Conservation (phyloP, 1,140 invertebrate species). For the Drosophila orosa region DNA sequence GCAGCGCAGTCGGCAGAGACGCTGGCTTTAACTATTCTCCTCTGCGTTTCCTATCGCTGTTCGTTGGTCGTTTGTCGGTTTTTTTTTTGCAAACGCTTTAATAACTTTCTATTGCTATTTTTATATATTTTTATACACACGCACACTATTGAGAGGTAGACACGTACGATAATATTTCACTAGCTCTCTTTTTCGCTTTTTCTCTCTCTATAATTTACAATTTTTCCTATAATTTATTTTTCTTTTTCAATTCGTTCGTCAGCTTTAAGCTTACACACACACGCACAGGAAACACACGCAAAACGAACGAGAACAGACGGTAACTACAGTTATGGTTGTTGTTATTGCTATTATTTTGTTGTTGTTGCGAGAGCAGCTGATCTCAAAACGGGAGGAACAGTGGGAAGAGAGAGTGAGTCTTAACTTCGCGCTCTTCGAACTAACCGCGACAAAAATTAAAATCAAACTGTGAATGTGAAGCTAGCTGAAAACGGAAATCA, state of each 20-base stretch:
- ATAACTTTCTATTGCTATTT: slow-evolving; percentile 83
- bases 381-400: slow-evolving; percentile 40
- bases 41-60: slow-evolving; percentile 54
- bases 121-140: slow-evolving; percentile 62
- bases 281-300: slow-evolving; percentile 28
- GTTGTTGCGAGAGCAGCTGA: slow-evolving; percentile 47
- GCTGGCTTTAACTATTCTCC: slow-evolving; percentile 78
- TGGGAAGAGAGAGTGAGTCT: slow-evolving; percentile 34
- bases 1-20: slow-evolving; percentile 41
- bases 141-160: slow-evolving; percentile 31
- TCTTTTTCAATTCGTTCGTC: slow-evolving; percentile 45
- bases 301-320: slow-evolving; percentile 30
- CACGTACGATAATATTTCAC: slow-evolving; percentile 63
- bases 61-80: slow-evolving; percentile 43
- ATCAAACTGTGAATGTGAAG: slow-evolving; percentile 63
- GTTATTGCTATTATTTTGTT: slow-evolving; percentile 24
- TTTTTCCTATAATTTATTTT: slow-evolving; percentile 59
- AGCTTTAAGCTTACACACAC: slow-evolving; percentile 54
- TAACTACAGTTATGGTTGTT: slow-evolving; percentile 36
- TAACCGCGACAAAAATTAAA: slow-evolving; percentile 74
- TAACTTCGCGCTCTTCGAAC: slow-evolving; percentile 66
- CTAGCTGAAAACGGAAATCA: slow-evolving; percentile 58
- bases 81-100: slow-evolving; percentile 64
- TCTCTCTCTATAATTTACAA: slow-evolving; percentile 55
- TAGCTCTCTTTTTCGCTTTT: slow-evolving; percentile 37